phyloP scores from a whole-genome alignment of 2,888 invertebrate species.

The Galeopsomyia nigrocyanea region DNA sequence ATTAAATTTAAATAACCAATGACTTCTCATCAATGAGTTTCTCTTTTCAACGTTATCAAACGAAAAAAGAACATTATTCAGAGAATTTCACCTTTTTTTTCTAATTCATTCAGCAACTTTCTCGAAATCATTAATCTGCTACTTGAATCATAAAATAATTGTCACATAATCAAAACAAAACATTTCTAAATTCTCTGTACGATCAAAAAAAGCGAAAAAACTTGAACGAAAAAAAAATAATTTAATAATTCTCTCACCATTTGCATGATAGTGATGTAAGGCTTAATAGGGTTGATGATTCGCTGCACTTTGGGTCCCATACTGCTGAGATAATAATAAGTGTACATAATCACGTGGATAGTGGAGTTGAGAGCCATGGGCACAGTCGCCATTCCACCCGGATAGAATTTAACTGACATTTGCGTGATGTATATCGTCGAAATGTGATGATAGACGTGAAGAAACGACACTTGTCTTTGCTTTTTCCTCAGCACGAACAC shows the following conservation, averaged over 20 bases:
- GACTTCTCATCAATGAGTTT: too few species aligned
- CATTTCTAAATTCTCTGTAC: too few species aligned
- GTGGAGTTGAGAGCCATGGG: conserved; percentile 75
- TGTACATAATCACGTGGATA: conserved; percentile 81
- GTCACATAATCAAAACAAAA: too few species aligned
- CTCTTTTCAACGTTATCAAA: too few species aligned
- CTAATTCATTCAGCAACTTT: too few species aligned
- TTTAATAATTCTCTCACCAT: conserved; percentile 71
- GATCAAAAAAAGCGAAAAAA: not conserved
- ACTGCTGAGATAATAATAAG: conserved; percentile 76
- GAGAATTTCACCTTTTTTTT: too few species aligned
- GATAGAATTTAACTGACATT: conserved; percentile 73
- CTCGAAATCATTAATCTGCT: too few species aligned
- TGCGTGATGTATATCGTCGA: conserved; percentile 74
- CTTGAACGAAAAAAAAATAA: not conserved
- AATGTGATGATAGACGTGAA: conserved; percentile 81
- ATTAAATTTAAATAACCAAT: too few species aligned
- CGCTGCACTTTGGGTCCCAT: conserved; percentile 72
- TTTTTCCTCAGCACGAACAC: conserved; percentile 80
- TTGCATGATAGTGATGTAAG: conserved; percentile 72
- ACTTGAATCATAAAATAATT: too few species aligned
- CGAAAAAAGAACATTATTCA: too few species aligned
- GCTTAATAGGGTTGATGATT: conserved; percentile 73
- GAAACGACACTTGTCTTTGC: conserved; percentile 76
- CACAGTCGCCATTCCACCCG: conserved; percentile 76